Evolutionary conservation across 2,797 vertebrate species (phyloP).

Genomic region (Neostethus bicornis): DNA sequence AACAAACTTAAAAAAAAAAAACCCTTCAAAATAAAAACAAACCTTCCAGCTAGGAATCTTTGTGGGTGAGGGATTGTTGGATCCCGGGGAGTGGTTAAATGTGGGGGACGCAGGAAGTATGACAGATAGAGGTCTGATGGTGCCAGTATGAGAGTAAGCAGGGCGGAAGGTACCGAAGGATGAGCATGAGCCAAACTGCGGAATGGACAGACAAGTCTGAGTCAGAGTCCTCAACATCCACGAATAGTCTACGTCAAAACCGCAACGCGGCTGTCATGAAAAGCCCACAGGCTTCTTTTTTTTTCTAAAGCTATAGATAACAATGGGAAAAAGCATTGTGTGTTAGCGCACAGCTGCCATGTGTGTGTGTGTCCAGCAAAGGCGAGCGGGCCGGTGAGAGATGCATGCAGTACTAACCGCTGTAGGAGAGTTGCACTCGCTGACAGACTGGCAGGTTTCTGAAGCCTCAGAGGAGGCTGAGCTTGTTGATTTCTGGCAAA

Average conservation of each 20-base stretch:
- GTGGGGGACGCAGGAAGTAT: conserved; percentile 87
- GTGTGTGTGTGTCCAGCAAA: conserved; percentile 29
- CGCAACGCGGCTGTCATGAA: conserved; percentile 22
- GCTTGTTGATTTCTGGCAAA: conserved; percentile 94
- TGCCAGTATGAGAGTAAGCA: conserved; percentile 95
- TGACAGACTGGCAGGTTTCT: conserved; percentile 96
- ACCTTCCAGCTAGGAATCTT: conserved; percentile 99
- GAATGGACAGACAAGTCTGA: conserved; percentile 80
- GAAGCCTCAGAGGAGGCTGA: conserved; percentile 97
- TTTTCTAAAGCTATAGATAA: conserved; percentile 19
- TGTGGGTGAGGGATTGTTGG: conserved; percentile 95
- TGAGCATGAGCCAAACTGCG: conserved; percentile 95
- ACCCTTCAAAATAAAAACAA: conserved; percentile 89
- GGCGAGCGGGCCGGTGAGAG: conserved; percentile 19
- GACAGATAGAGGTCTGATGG: conserved; percentile 92
- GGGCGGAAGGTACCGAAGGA: conserved; percentile 96
- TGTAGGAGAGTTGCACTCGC: conserved; percentile 97
- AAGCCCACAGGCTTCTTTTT: conserved; percentile 40
- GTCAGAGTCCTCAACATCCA: conserved; percentile 63
- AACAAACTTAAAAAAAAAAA: conserved; percentile 45
- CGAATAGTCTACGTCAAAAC: conserved; percentile 37
- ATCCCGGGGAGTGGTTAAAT: conserved; percentile 98
- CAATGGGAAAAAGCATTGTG: conserved; percentile 33
- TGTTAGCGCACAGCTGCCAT: conserved; percentile 9
- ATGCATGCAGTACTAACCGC: conserved; percentile 86